phyloP scores from a whole-genome alignment of 2,797 vertebrate genomes.

The Periparus ater region DNA sequence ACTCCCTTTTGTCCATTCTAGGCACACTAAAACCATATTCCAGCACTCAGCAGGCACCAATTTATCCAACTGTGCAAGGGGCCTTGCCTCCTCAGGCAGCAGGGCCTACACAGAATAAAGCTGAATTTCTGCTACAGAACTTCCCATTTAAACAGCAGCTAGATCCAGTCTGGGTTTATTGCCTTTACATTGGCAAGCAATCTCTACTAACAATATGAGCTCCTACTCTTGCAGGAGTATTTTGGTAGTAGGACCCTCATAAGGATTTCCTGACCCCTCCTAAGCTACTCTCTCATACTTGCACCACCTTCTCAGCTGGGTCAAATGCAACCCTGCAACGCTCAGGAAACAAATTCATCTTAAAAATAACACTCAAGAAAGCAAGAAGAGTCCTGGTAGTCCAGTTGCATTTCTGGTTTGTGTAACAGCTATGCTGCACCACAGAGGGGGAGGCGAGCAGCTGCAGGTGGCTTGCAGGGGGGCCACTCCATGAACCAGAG shows the following conservation, averaged over 20 bases:
- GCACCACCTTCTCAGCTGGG: background rate
- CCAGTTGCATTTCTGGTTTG: background rate
- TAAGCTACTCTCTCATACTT: background rate
- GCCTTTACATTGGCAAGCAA: background rate
- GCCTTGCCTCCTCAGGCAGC: background rate
- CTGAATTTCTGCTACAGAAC: background rate
- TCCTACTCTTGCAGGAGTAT: background rate
- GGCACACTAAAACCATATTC: background rate
- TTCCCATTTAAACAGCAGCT: background rate
- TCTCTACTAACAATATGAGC: background rate
- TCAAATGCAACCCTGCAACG: background rate
- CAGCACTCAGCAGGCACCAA: background rate
- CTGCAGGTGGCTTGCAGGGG: background rate
- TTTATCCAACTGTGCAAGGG: background rate
- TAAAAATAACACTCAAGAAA: background rate
- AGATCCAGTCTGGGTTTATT: background rate
- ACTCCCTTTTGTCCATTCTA: background rate
- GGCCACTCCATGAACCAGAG: background rate
- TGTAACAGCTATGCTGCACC: background rate
- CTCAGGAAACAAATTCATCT: background rate
- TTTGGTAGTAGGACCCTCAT: background rate
- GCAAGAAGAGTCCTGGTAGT: background rate
- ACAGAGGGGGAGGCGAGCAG: background rate
- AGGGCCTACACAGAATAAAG: background rate
- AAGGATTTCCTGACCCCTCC: background rate